Percentiles rank a stretch among this genome's conserved stretches.
Evolutionary conservation across 2,888 invertebrate species (phyloP).

Genomic region (Vandiemenella viatica): DNA sequence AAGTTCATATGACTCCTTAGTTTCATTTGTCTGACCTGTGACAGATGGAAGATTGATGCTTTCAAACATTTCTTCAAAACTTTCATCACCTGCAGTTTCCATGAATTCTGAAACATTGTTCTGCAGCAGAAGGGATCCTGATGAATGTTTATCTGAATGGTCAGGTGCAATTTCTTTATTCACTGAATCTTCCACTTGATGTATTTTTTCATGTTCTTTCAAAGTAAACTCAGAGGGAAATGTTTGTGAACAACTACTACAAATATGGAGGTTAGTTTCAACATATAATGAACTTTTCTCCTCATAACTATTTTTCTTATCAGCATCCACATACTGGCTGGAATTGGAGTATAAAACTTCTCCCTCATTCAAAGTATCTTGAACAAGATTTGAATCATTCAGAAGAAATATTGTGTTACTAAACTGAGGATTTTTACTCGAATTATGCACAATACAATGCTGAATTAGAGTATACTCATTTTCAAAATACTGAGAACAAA

Average conservation of each 20-base stretch:
- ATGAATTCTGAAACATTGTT: too few species aligned
- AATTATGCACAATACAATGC: too few species aligned
- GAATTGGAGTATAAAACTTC: too few species aligned
- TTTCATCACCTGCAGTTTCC: constrained; percentile 5
- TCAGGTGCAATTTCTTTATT: background rate
- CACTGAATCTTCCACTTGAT: constrained; percentile 20
- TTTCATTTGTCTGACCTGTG: background rate
- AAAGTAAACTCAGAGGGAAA: constrained; percentile 32
- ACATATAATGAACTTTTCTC: background rate
- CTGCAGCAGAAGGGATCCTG: too few species aligned
- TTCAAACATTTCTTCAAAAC: constrained; percentile 13
- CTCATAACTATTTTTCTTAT: background rate
- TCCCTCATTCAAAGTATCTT: too few species aligned
- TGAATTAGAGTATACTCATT: background rate
- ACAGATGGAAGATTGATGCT: constrained; percentile 4
- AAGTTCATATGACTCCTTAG: background rate
- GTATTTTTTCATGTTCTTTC: constrained; percentile 32
- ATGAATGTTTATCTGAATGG: constrained; percentile 1
- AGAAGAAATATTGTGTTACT: too few species aligned
- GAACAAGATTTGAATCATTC: too few species aligned
- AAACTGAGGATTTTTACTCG: too few species aligned
- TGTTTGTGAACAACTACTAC: constrained; percentile 31
- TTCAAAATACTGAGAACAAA: constrained; percentile 1
- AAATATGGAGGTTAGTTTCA: constrained; percentile 31
- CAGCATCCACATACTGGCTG: too few species aligned